A percentile compares a stretch with the other conserved stretches of the same genome.
Conservation (phyloP, 2,113 vertebrate genomes). For the Potamarius usumacintae region DNA sequence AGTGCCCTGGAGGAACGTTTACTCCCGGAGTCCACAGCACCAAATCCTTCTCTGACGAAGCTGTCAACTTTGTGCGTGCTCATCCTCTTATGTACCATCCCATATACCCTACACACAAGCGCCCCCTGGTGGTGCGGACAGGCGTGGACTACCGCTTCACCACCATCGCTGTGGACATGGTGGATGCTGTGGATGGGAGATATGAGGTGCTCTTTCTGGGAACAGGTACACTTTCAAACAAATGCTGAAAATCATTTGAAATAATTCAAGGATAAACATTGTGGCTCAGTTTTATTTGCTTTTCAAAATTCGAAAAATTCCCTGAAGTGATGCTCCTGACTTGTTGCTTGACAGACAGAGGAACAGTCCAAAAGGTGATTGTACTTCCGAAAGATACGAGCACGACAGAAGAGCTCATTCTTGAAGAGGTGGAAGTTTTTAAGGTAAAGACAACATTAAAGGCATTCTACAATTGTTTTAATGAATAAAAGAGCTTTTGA, state of each 20-base stretch:
- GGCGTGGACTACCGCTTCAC: constrained; percentile 81
- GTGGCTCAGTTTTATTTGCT: neutral
- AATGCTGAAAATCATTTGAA: neutral
- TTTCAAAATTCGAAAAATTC: neutral
- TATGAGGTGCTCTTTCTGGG: constrained; percentile 83
- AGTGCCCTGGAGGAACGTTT: constrained; percentile 85
- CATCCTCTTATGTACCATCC: constrained; percentile 83
- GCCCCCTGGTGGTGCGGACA: constrained; percentile 80
- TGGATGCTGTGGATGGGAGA: constrained; percentile 80
- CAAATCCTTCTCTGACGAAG: constrained; percentile 81
- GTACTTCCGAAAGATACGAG: constrained; percentile 78
- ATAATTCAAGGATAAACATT: neutral
- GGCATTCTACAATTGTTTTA: neutral
- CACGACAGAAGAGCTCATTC: constrained; percentile 76
- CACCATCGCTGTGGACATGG: constrained; percentile 79
- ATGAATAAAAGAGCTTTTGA: neutral
- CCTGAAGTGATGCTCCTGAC: neutral
- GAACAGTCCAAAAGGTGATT: constrained; percentile 83
- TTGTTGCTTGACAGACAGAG: constrained; percentile 66
- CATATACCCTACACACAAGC: constrained; percentile 79
- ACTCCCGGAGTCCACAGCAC: constrained; percentile 79
- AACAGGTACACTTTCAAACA: constrained; percentile 68
- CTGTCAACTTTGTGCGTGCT: constrained; percentile 79
- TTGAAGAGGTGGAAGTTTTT: constrained; percentile 83
- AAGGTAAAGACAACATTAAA: constrained; percentile 64